Conservation (phyloP, 2,113 vertebrate genomes). For the Pelvicachromis taeniatus region DNA sequence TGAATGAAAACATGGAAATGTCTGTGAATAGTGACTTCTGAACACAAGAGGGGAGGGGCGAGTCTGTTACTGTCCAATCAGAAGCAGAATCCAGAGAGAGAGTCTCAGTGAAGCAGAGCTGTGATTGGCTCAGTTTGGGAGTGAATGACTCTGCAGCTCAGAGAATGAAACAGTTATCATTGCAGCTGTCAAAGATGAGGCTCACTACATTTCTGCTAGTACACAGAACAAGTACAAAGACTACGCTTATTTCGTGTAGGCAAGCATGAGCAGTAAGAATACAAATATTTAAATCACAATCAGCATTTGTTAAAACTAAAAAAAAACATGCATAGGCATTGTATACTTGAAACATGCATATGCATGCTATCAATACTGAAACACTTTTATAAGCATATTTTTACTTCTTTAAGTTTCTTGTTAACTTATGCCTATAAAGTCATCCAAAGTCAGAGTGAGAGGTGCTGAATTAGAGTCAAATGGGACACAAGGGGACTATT, state of each 20-base stretch:
- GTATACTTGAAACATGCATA: not conserved
- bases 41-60: not conserved
- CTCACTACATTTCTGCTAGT: not conserved
- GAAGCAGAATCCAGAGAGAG: not conserved
- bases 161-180: conserved; percentile 1
- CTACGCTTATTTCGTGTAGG: not conserved
- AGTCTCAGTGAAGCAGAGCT: not conserved
- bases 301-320: not conserved
- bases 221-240: not conserved
- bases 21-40: not conserved
- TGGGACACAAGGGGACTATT: not conserved
- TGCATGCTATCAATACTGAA: not conserved
- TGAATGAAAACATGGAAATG: conserved; percentile 41
- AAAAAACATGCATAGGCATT: not conserved
- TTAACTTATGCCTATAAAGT: not conserved
- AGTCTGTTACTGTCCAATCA: not conserved
- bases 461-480: not conserved
- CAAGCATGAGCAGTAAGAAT: not conserved
- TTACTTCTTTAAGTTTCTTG: not conserved
- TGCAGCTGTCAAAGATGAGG: not conserved
- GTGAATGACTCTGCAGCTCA: conserved; percentile 28
- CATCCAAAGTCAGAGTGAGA: not conserved
- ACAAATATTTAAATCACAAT: not conserved
- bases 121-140: not conserved
- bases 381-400: not conserved